Conservation (phyloP, 2,797 vertebrate genomes). For the Sebastes trivittatus region DNA sequence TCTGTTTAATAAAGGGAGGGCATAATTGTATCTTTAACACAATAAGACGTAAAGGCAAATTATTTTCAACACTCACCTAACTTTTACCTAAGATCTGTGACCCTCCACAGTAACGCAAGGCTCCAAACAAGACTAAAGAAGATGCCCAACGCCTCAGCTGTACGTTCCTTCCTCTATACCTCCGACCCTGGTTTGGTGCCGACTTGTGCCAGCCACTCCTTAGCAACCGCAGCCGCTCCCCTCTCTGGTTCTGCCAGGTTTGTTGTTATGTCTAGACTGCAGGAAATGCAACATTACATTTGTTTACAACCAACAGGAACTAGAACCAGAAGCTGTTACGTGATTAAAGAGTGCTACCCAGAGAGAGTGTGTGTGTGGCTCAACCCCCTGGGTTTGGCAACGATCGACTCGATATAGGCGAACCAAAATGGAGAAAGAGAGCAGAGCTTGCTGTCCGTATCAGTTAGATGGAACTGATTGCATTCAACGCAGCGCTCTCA, state of each 20-base stretch:
- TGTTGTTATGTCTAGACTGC: slow-evolving; percentile 87
- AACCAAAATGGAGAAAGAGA: slow-evolving; percentile 59
- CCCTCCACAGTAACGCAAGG: neutral
- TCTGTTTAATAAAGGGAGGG: neutral
- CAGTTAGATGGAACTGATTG: slow-evolving; percentile 43
- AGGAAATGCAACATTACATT: slow-evolving; percentile 89
- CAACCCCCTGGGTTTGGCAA: slow-evolving; percentile 77
- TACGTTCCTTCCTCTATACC: slow-evolving; percentile 12
- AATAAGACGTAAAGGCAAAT: neutral
- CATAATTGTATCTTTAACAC: neutral
- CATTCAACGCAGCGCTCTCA: neutral
- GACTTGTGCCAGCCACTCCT: slow-evolving; percentile 74
- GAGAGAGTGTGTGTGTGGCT: slow-evolving; percentile 73
- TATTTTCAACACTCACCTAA: neutral
- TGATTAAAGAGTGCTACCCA: slow-evolving; percentile 83
- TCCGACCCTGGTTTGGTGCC: slow-evolving; percentile 50
- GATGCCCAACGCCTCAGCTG: neutral
- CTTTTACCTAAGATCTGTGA: neutral
- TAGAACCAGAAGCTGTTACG: slow-evolving; percentile 82
- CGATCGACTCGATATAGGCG: slow-evolving; percentile 59
- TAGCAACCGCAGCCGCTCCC: slow-evolving; percentile 71
- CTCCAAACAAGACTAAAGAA: neutral
- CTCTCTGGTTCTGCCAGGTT: slow-evolving; percentile 77
- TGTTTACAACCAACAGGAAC: slow-evolving; percentile 88
- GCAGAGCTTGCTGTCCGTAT: slow-evolving; percentile 21